Evolutionary conservation across 2,797 vertebrate genomes (phyloP).

Genomic region (Cichlasoma orientale): DNA sequence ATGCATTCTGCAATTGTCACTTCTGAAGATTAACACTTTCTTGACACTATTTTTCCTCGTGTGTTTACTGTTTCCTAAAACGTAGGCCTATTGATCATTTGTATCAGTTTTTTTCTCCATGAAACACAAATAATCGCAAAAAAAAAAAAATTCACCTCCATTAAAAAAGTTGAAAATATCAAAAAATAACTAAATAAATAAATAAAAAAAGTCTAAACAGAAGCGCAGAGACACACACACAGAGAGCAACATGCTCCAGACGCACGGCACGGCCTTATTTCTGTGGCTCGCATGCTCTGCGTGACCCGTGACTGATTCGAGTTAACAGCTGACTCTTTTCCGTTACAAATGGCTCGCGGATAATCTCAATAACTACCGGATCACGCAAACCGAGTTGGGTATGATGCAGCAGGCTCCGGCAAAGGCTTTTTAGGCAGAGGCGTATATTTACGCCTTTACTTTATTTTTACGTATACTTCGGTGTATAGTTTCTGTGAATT

Average conservation of each 20-base stretch:
- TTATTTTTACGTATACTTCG: not conserved
- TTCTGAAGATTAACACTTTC: not conserved
- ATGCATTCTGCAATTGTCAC: not conserved
- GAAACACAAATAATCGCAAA: not conserved
- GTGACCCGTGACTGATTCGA: conserved; percentile 81
- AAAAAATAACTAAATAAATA: not conserved
- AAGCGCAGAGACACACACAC: not conserved
- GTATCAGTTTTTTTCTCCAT: not conserved
- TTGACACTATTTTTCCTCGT: not conserved
- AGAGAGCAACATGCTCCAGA: conserved; percentile 32
- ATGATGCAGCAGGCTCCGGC: conserved; percentile 20
- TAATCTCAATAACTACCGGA: conserved; percentile 77
- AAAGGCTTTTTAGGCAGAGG: not conserved
- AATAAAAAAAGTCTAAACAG: not conserved
- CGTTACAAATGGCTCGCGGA: conserved; percentile 79
- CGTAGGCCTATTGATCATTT: not conserved
- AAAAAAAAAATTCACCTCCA: not conserved
- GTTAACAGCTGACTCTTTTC: conserved; percentile 82
- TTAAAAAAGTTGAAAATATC: not conserved
- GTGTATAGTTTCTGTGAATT: not conserved
- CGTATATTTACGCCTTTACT: not conserved
- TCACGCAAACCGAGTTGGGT: conserved; percentile 74
- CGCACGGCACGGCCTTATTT: conserved; percentile 56
- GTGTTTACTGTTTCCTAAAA: not conserved
- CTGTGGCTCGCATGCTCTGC: conserved; percentile 69